phyloP scores from a whole-genome alignment of 2,113 vertebrate species.

The Apus apus region DNA sequence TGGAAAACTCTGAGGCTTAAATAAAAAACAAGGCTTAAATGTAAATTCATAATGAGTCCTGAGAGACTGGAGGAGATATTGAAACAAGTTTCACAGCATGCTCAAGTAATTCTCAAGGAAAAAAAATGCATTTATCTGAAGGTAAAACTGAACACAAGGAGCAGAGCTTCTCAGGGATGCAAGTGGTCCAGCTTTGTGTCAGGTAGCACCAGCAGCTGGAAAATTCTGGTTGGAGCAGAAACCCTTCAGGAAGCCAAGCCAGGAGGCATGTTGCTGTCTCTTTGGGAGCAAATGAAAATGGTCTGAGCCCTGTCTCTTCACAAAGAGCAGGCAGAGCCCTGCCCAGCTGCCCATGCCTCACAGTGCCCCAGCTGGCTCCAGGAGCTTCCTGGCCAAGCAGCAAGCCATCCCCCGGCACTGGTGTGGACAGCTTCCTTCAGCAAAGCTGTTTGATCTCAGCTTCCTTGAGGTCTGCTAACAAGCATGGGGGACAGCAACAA shows the following conservation, averaged over 20 bases:
- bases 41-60: not conserved
- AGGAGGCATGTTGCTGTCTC: rapidly evolving
- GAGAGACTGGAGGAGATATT: not conserved
- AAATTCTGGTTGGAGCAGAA: not conserved
- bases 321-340: not conserved
- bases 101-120: not conserved
- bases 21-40: conserved; percentile 6
- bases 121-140: not conserved
- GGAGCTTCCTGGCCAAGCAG: not conserved
- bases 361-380: not conserved
- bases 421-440: not conserved
- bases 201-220: not conserved
- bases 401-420: not conserved
- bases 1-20: not conserved
- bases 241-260: not conserved
- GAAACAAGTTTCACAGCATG: not conserved
- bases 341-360: rapidly evolving
- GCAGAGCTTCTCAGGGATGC: not conserved
- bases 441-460: not conserved
- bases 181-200: not conserved
- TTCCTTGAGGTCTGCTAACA: not conserved
- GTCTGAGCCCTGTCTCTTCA: not conserved
- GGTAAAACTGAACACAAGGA: not conserved
- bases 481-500: not conserved
- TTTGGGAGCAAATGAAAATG: not conserved